Evolutionary conservation across 2,888 invertebrate genomes (phyloP).

Genomic region (Baccha elongata): DNA sequence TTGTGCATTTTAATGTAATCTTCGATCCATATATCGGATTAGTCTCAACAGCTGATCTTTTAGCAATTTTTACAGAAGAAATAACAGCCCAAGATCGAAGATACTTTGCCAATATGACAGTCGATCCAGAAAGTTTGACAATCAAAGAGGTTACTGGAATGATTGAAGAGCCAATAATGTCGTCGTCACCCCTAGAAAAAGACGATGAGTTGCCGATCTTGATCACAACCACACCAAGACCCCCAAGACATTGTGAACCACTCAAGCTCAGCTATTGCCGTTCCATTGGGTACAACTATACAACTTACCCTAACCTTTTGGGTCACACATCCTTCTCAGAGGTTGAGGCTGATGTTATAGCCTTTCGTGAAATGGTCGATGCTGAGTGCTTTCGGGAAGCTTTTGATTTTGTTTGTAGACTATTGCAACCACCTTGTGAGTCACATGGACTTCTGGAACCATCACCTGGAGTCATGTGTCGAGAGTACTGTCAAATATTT

Average conservation of each 20-base stretch:
- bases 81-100: conserved; percentile 84
- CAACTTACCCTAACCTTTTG: conserved; percentile 91
- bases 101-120: conserved; percentile 86
- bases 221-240: conserved; percentile 83
- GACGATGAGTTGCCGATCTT: conserved; percentile 81
- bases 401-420: conserved; percentile 94
- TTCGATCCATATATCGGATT: conserved; percentile 90
- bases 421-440: conserved; percentile 91
- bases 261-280: conserved; percentile 88
- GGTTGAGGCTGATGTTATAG: conserved; percentile 89
- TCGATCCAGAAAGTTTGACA: conserved; percentile 86
- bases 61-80: conserved; percentile 87
- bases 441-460: conserved; percentile 85
- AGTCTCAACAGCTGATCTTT: conserved; percentile 86
- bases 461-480: conserved; percentile 84
- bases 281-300: conserved; percentile 89
- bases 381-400: conserved; percentile 94
- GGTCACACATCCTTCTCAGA: conserved; percentile 86
- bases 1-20: conserved; percentile 92
- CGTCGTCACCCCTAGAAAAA: conserved; percentile 81
- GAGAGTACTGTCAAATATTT: conserved; percentile 93
- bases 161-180: conserved; percentile 81
- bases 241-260: conserved; percentile 87
- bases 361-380: conserved; percentile 93
- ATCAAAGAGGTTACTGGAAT: conserved; percentile 84